Evolutionary conservation across 2,113 vertebrate species (phyloP).

Genomic region (Crotalus viridis): DNA sequence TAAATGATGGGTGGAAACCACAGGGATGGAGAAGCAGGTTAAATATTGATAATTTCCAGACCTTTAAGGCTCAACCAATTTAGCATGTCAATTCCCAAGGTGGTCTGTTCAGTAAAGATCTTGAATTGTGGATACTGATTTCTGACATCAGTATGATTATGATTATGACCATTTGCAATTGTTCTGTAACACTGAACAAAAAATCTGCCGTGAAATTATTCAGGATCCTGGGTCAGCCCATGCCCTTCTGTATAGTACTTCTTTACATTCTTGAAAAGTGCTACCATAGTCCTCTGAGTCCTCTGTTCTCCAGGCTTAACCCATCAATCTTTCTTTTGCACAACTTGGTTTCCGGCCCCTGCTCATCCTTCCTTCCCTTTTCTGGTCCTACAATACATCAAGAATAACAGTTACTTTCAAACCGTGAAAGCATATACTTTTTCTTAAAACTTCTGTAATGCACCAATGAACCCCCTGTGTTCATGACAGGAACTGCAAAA

Average conservation of each 20-base stretch:
- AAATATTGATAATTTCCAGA: neutral
- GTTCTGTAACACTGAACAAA: neutral
- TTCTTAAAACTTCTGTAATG: neutral
- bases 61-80: neutral
- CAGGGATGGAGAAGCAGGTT: neutral
- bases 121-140: neutral
- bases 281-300: neutral
- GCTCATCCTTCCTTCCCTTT: neutral
- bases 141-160: too few relatives aligned
- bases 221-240: neutral
- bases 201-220: neutral
- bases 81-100: neutral
- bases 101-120: neutral
- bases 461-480: neutral
- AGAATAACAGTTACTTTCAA: neutral
- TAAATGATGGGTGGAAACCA: neutral
- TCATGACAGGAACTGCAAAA: neutral
- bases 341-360: too few relatives aligned
- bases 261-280: neutral
- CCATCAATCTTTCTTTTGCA: neutral
- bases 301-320: neutral
- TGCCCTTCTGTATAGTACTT: neutral
- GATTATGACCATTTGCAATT: neutral
- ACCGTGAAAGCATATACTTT: neutral
- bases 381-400: neutral